These are phyloP conservation scores for Xiphydria camelus DNA, from an alignment of 2,888 invertebrate genomes.

Conservation along the genomic window DNA sequence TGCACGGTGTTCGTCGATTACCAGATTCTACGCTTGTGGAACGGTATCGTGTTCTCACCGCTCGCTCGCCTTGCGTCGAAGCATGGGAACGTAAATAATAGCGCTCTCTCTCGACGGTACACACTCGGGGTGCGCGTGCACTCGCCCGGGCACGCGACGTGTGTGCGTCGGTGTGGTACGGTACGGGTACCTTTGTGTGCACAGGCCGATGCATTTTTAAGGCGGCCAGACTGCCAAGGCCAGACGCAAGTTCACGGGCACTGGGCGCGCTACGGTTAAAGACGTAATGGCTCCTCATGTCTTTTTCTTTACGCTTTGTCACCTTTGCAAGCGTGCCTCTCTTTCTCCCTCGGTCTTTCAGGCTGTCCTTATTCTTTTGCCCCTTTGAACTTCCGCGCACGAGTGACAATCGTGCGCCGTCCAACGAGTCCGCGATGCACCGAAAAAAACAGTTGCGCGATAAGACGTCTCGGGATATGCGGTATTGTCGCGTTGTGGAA, in stretches of 20 bases:
- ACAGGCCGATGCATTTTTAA: background rate
- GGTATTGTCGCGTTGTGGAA: too few relatives aligned
- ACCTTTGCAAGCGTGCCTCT: background rate
- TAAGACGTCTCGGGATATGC: too few relatives aligned
- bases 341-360: background rate
- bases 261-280: background rate
- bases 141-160: background rate
- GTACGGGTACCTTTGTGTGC: background rate
- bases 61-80: conserved; percentile 28
- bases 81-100: conserved; percentile 28
- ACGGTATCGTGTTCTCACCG: too few relatives aligned
- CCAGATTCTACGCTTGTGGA: too few relatives aligned
- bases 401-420: too few relatives aligned
- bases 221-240: background rate
- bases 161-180: background rate
- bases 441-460: too few relatives aligned
- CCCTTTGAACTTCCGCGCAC: too few relatives aligned
- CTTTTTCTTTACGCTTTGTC: too few relatives aligned
- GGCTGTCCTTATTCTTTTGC: background rate
- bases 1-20: too few relatives aligned
- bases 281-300: background rate
- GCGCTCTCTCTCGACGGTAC: conserved; percentile 2
- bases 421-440: too few relatives aligned
- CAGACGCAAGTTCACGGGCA: background rate
- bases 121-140: background rate